Base-by-base conservation (phyloP, 1,140 invertebrate species). In the Eupristina koningsbergeri region DNA sequence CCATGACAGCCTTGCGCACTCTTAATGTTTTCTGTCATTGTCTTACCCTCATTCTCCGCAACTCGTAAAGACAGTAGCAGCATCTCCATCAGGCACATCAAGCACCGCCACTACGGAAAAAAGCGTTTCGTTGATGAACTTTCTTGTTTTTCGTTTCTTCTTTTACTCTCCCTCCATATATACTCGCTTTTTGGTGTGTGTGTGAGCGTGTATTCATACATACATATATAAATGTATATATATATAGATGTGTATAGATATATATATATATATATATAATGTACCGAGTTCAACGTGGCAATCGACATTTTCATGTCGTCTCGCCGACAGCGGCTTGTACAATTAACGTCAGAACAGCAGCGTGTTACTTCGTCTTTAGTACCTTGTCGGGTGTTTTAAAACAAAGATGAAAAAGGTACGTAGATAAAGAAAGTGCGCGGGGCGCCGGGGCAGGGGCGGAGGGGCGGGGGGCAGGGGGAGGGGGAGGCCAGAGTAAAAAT, bases 261-360 rank as follows among this genome's bases (percentile, higher is more conserved):
- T n/a, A n/a, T n/a, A n/a, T n/a, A n/a, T n/a, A n/a, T n/a, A 8
- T 36, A 26, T 76, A 11, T 76, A 58, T 53, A 76, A 76, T 76
- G 39, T 3, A 53, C 19, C 17, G 3, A 26, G 45, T 31, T 41
- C 34, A 15, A 11, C 58, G n/a, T 17, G 34, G 29, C 34, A 78
- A 83, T 83, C 82, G 67, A 78, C 82, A 73, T 77, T 83, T 83
- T 83, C 50, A 41, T 15, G 53, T 64, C 15, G 29, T 50, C 47
- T 53, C 41, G 64, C 41, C 58, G 80, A 45, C 71, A 69, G 19
- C 45, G 45, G 34, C 34, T 34, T 53, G 11, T 69, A 50, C 82
- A 83, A 83, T 83, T 83, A 83, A 83, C 76, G 64, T 83, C 67
- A 77, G 75, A 77, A 47, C 39, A n/a, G 64, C 39, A n/a, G 3